phyloP scores from a whole-genome alignment of 2,888 invertebrate species.

The Liodrosophila aerea region DNA sequence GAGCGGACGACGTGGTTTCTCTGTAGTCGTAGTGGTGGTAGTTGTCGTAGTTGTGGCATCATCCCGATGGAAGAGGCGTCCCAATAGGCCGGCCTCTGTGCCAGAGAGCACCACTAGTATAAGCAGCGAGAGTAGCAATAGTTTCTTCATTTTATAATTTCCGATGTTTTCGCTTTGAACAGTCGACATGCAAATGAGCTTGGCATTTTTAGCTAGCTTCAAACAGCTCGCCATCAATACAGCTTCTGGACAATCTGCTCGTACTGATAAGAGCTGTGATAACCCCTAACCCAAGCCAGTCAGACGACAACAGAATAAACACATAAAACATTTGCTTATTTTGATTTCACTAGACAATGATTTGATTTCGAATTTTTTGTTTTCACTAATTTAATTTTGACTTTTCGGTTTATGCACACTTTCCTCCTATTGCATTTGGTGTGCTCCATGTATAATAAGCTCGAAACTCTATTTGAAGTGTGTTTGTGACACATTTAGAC shows the following conservation, averaged over 20 bases:
- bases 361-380: not conserved
- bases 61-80: constrained; percentile 36
- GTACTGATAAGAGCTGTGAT: constrained; percentile 6
- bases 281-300: not conserved
- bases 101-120: constrained; percentile 19
- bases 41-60: constrained; percentile 15
- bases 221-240: not conserved
- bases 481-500: constrained; percentile 33
- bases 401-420: not conserved
- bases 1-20: constrained; percentile 21
- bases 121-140: constrained; percentile 14
- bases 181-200: constrained; percentile 25
- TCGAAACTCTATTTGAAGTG: constrained; percentile 8
- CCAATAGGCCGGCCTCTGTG: constrained; percentile 27
- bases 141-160: constrained; percentile 40
- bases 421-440: constrained; percentile 20
- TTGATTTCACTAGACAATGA: not conserved
- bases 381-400: not conserved
- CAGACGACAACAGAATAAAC: not conserved
- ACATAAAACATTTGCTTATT: constrained; percentile 10
- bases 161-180: constrained; percentile 22
- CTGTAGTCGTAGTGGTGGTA: constrained; percentile 42
- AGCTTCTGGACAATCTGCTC: not conserved
- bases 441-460: constrained; percentile 4
- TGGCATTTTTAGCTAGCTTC: not conserved